Conservation (phyloP, 1,140 invertebrate genomes). For the Copidosoma floridanum region DNA sequence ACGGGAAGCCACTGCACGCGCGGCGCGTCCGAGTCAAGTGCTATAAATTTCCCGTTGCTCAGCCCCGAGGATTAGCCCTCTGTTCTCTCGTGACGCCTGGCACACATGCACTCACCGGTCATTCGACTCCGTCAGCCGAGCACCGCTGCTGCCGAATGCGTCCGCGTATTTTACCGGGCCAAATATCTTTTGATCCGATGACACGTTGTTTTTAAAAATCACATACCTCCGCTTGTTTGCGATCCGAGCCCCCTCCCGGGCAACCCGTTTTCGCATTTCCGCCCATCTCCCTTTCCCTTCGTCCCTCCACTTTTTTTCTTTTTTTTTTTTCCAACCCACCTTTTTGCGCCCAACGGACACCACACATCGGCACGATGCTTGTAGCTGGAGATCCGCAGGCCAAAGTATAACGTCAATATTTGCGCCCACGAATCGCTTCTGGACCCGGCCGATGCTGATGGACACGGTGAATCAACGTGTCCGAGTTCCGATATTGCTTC, state of each 20-base stretch:
- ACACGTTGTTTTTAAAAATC: conserved; percentile 27
- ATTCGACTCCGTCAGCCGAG: conserved; percentile 14
- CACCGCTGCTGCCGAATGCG: no score
- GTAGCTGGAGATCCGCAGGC: neutral
- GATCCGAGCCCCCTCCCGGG: no score
- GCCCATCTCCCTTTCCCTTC: neutral
- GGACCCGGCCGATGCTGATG: conserved; percentile 10
- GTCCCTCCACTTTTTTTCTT: neutral
- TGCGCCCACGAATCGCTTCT: conserved; percentile 19
- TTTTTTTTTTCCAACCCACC: neutral
- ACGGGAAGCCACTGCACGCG: no score
- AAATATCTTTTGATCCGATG: conserved; percentile 26
- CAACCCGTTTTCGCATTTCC: no score
- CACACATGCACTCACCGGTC: neutral
- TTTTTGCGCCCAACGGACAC: neutral
- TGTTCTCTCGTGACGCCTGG: neutral
- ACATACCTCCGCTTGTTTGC: conserved; percentile 12
- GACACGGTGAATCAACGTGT: conserved; percentile 6
- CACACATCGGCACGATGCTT: neutral
- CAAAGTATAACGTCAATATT: conserved; percentile 20
- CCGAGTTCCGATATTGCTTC: neutral
- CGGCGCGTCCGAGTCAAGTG: conserved; percentile 6
- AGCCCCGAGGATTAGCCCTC: conserved; percentile 19
- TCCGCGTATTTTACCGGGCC: conserved; percentile 21
- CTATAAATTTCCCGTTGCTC: conserved; percentile 23